phyloP scores from a whole-genome alignment of 92 coral and sea anemone species.

The Paragorgia papillata region DNA sequence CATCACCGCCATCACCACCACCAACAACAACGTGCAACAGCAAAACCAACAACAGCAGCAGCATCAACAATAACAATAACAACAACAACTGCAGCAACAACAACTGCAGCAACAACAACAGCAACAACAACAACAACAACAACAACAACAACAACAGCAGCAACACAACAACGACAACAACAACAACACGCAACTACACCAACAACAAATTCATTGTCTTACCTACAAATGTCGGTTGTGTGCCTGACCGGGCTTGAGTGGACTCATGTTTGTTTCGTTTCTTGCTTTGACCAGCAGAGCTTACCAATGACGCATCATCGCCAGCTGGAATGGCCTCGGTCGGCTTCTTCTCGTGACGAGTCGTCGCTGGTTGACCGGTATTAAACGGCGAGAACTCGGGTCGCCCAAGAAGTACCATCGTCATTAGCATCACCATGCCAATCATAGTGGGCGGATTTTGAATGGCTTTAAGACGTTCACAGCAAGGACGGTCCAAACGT shows the following conservation, averaged over 20 bases:
- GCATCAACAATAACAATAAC: too few relatives aligned
- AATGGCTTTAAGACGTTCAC: conserved; percentile 92
- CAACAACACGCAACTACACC: too few relatives aligned
- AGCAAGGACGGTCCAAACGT: conserved; percentile 84
- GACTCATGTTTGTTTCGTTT: conserved; percentile 44
- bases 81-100: too few relatives aligned
- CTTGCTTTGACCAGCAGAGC: conserved; percentile 76
- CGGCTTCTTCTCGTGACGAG: conserved; percentile 74
- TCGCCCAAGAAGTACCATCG: conserved; percentile 87
- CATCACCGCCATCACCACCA: too few relatives aligned
- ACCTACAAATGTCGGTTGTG: conserved; percentile 46
- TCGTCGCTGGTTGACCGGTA: conserved; percentile 66
- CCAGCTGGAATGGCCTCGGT: conserved; percentile 66
- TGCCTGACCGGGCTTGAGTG: conserved; percentile 28
- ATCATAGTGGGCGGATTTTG: conserved; percentile 98
- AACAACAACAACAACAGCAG: too few relatives aligned
- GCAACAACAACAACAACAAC: too few relatives aligned
- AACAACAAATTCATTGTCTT: too few relatives aligned
- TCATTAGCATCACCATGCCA: conserved; percentile 99
- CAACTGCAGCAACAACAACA: too few relatives aligned
- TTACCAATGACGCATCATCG: conserved; percentile 85
- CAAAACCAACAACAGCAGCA: too few relatives aligned
- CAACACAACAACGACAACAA: too few relatives aligned
- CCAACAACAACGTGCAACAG: too few relatives aligned
- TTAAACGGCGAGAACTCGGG: conserved; percentile 92